A percentile compares a stretch with the other conserved stretches of the same genome.
Conservation (phyloP, 2,797 vertebrate genomes). For the Rhinophrynus dorsalis region DNA sequence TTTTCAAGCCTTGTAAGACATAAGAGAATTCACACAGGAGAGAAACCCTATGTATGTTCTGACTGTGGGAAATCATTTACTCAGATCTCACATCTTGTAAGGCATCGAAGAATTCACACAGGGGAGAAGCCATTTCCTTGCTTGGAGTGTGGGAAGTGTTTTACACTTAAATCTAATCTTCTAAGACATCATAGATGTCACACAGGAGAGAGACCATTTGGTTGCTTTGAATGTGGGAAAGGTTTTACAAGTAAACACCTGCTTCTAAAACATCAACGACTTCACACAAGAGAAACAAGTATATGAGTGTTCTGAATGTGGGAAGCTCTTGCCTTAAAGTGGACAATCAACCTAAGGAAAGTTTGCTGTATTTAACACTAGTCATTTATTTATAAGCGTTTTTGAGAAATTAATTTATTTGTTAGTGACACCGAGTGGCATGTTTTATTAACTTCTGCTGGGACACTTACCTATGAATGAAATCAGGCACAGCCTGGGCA, state of each 20-base stretch:
- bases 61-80: background rate
- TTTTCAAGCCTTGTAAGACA: too few relatives aligned
- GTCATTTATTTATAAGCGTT: too few relatives aligned
- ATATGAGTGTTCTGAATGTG: background rate
- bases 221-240: background rate
- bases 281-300: background rate
- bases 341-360: too few relatives aligned
- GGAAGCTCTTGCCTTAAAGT: too few relatives aligned
- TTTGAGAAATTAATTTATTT: too few relatives aligned
- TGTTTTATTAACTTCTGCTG: too few relatives aligned
- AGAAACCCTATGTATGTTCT: too few relatives aligned
- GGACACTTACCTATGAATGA: too few relatives aligned
- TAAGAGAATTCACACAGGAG: too few relatives aligned
- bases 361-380: too few relatives aligned
- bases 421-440: too few relatives aligned
- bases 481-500: too few relatives aligned
- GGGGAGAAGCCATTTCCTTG: background rate
- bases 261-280: background rate
- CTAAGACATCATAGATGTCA: background rate
- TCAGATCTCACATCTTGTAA: background rate
- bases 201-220: background rate
- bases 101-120: background rate
- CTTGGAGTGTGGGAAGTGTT: background rate
- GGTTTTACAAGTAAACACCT: background rate
- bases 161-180: background rate